phyloP scores from a whole-genome alignment of 2,888 invertebrate genomes.

The Brachyptera putata region DNA sequence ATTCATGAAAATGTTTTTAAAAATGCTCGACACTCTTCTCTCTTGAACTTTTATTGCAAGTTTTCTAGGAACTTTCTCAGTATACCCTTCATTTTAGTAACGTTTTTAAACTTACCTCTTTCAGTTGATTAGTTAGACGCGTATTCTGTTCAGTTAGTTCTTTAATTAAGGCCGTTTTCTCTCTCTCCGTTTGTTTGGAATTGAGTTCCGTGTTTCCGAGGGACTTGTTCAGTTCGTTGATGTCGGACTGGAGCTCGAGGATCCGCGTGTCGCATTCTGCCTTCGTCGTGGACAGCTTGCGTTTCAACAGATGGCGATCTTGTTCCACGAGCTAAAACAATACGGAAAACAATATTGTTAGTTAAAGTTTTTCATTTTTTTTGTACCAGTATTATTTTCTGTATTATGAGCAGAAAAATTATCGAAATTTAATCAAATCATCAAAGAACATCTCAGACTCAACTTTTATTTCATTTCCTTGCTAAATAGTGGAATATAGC shows the following conservation, averaged over 20 bases:
- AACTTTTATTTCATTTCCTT: too few relatives aligned
- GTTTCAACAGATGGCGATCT: constrained; percentile 81
- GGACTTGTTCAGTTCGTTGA: constrained; percentile 72
- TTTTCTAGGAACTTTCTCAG: too few relatives aligned
- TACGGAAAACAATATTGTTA: neutral
- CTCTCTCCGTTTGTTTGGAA: constrained; percentile 51
- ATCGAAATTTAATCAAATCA: too few relatives aligned
- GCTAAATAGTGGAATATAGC: too few relatives aligned
- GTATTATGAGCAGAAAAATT: too few relatives aligned
- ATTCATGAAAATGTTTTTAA: too few relatives aligned
- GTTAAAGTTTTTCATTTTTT: neutral
- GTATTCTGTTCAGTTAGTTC: constrained; percentile 88
- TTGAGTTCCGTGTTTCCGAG: constrained; percentile 54
- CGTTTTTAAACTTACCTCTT: constrained; percentile 66
- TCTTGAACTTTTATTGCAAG: too few relatives aligned
- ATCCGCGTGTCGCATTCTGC: constrained; percentile 85
- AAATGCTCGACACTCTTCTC: too few relatives aligned
- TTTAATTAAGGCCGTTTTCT: constrained; percentile 73
- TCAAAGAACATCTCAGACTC: too few relatives aligned
- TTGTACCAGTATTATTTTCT: too few relatives aligned
- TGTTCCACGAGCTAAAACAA: constrained; percentile 79
- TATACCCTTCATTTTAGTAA: too few relatives aligned
- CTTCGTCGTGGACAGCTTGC: constrained; percentile 79
- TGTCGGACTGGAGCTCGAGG: constrained; percentile 83
- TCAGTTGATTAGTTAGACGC: constrained; percentile 77